Base-by-base conservation (phyloP, 2,888 invertebrate species). In the Meloe dianella region DNA sequence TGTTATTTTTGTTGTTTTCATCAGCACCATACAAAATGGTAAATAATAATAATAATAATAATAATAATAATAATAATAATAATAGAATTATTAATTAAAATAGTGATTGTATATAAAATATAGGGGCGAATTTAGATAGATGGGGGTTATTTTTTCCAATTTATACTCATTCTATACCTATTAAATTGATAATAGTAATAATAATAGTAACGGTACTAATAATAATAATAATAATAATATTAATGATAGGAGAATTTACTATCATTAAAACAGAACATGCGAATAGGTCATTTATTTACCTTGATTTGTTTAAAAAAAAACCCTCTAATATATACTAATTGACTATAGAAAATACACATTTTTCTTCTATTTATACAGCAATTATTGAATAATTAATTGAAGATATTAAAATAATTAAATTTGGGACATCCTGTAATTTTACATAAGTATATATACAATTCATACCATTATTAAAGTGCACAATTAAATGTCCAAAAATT, bases 121-220 rank as follows among this genome's bases (percentile, higher is more conserved):
- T 54, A 54, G 54, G 54, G 54, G 54, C 6, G 24, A 14, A 14
- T 24, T 20, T 22, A 5, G 38, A 38, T 38, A n/a, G 47, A 47
- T 47, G 24, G 54, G 54, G 54, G 54, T 12, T 24, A 54, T 54
- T 24, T 54, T 6, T 12, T 54, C n/a, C 54, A 54, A 54, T 54
- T 24, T 17, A 17, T 7, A 17, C 5, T 17, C 17, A 54, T 24
- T 22, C 10, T 47, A 17, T 17, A 20, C 9, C 10, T 0, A 20
- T 22, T 47, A 47, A 20, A 47, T 22, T 20, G 20, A 47, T 47
- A 8, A 47, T 6, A 41, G 17, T n/a, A 41, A 41, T 47, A 27
- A 27, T 27, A 27, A 27, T 20, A 20, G 5, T 20, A n/a, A 20
- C 17, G 17, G 6, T 41, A 6, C 2, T 1, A 3, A 41, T n/a